These are phyloP conservation scores for Polydrusus cervinus DNA, from an alignment of 2,888 invertebrate genomes.

Conservation along the genomic window DNA sequence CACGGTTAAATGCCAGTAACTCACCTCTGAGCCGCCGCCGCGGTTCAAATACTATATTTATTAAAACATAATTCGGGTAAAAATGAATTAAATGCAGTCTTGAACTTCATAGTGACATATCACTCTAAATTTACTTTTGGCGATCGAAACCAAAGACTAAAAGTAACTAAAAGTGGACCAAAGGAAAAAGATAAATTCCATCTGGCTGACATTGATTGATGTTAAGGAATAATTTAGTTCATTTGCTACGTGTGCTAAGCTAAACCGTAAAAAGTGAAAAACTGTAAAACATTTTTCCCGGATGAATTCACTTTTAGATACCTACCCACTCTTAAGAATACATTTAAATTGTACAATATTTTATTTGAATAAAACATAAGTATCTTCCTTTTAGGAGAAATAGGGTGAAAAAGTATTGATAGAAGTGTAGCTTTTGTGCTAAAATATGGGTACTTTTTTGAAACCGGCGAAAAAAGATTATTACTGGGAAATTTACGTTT, in stretches of 20 bases:
- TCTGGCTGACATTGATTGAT: conserved; percentile 20
- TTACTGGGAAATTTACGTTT: too few relatives aligned
- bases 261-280: conserved; percentile 13
- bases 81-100: background rate
- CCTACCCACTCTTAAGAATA: background rate
- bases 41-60: too few relatives aligned
- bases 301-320: background rate
- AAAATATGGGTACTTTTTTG: too few relatives aligned
- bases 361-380: background rate
- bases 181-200: conserved; percentile 24
- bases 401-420: too few relatives aligned
- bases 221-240: conserved; percentile 18
- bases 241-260: conserved; percentile 16
- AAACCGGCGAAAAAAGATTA: too few relatives aligned
- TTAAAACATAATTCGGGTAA: too few relatives aligned
- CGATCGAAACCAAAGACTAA: conserved; percentile 28
- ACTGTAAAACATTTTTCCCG: conserved; percentile 8
- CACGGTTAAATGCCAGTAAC: too few relatives aligned
- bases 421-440: too few relatives aligned
- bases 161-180: conserved; percentile 26
- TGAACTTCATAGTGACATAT: conserved; percentile 25
- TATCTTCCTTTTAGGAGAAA: too few relatives aligned
- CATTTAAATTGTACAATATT: background rate
- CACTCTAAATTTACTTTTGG: conserved; percentile 24
- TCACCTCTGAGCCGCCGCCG: too few relatives aligned